Percentiles rank a stretch among this genome's conserved stretches.
Evolutionary conservation across 2,113 vertebrate species (phyloP).

Genomic region (Mobula hypostoma): DNA sequence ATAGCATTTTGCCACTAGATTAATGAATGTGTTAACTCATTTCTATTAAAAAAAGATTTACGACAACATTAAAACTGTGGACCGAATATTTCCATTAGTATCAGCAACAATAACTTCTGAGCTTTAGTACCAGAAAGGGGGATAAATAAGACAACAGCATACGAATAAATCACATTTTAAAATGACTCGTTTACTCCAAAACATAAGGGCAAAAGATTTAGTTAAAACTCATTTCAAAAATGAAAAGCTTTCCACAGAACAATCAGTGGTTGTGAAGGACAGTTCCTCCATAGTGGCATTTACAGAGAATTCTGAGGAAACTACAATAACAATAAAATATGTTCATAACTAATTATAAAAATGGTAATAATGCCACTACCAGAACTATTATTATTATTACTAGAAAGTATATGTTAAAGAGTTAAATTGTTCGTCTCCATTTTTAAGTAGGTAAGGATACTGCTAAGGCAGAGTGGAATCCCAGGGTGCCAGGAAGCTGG

Average conservation of each 20-base stretch:
- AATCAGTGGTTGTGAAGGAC: neutral
- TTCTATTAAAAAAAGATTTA: neutral
- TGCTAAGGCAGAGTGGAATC: neutral
- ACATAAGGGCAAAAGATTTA: neutral
- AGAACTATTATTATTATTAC: neutral
- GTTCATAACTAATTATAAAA: neutral
- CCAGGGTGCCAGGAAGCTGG: neutral
- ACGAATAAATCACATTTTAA: neutral
- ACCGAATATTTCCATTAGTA: neutral
- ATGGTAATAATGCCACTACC: neutral
- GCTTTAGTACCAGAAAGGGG: neutral
- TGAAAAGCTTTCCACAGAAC: neutral
- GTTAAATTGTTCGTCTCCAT: neutral
- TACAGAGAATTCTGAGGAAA: neutral
- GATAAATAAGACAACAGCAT: neutral
- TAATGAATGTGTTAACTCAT: neutral
- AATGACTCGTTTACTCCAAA: neutral
- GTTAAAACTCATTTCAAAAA: neutral
- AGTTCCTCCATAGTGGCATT: neutral
- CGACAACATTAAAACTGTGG: neutral
- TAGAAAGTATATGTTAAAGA: neutral
- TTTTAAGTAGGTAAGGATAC: neutral
- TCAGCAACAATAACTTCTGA: neutral
- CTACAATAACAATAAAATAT: neutral
- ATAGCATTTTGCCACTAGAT: neutral